Evolutionary conservation across 2,888 invertebrate species (phyloP), one percentile per base, ranked within the genome.

Genomic region (Fissipunctia ypsillon): DNA sequence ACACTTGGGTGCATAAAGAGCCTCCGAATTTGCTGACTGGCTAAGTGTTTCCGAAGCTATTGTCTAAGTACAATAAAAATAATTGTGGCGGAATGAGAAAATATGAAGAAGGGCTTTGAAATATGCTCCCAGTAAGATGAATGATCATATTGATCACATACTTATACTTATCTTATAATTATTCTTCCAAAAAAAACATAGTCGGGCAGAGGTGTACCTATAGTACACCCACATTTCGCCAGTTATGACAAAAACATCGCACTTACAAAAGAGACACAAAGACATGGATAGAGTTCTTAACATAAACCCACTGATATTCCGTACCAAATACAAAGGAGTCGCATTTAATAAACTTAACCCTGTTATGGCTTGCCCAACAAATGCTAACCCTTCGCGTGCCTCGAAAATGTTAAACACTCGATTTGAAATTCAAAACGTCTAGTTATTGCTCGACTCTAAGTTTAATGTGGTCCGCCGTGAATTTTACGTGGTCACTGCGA

Each of bases 361-460:
- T 76, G 83, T 87, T 87, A 81, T 69, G 80, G 73, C 77, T 83
- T 76, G 66, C 71, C 71, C 70, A 80, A 79, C 78, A 60, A 82
- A 80, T 83, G 78, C 69, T 81, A 85, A 83, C 78, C 84, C 84
- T 88, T 83, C 80, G 88, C 86, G 84, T 85, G 86, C 87, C 87
- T 87, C 84, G 80, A 87, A 90, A 91, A 92, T 91, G 91, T 90
- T 90, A 91, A 92, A 89, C 88, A 90, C 78, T 85, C 86, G 84
- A 91, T 93, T 93, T 92, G 90, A 91, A 93, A 90, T 92, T 89
- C 92, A 91, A 93, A 92, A 90, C 83, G 87, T 81, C 74, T 88
- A 87, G 87, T 90, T 90, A 93, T 90, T 89, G 87, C 89, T 84
- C 85, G 79, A 87, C 48, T 73, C n/a, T 84, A 88, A 89, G 87